These are phyloP conservation scores for Zaprionus bogoriensis DNA, from an alignment of 2,888 invertebrate species.

Conservation along the genomic window DNA sequence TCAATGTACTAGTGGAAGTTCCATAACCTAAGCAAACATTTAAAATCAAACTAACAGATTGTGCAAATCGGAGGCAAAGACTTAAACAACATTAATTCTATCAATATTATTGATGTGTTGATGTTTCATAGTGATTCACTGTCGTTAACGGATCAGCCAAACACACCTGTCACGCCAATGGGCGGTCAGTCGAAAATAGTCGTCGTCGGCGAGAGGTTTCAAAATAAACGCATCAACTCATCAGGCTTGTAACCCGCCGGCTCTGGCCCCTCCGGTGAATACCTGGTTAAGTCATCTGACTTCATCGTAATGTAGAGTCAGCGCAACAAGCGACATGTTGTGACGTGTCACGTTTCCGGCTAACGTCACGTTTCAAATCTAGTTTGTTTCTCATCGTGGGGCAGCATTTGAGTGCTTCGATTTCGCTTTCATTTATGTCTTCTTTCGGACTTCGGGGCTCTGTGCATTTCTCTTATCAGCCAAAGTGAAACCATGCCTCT, in stretches of 20 bases:
- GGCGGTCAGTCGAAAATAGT: neutral
- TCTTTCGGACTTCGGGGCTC: neutral
- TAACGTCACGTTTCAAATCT: neutral
- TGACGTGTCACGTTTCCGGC: neutral
- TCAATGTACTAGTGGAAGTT: no score
- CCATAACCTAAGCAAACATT: no score
- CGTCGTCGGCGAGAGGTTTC: neutral
- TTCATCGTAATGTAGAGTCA: no score
- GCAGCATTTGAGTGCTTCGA: conserved; percentile 50
- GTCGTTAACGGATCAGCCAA: neutral
- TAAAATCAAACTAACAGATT: no score
- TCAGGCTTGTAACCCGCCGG: neutral
- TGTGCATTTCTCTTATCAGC: neutral
- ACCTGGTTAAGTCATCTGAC: conserved; percentile 49
- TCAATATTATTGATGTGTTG: no score
- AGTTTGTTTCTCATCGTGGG: neutral
- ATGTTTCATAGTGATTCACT: neutral
- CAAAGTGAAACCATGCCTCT: no score
- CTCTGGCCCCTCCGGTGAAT: neutral
- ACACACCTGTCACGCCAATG: neutral
- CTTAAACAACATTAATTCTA: no score
- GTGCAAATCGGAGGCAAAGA: no score
- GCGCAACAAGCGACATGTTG: neutral
- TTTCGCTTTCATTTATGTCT: conserved; percentile 74
- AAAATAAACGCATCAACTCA: neutral